Base-by-base conservation (phyloP, 2,888 invertebrate species). In the Diogma glabrata region DNA sequence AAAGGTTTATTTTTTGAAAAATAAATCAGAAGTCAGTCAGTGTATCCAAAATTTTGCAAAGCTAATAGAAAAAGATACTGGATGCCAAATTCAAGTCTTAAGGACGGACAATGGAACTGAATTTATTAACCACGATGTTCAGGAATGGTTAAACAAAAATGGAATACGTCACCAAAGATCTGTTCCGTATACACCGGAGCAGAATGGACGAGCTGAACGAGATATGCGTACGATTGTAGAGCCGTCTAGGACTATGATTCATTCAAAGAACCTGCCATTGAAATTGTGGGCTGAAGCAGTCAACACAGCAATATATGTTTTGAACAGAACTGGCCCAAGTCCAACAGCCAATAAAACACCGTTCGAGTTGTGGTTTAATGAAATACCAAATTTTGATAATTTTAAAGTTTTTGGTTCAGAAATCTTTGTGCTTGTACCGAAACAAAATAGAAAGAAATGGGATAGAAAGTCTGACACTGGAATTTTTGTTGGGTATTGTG, bases 231-330 rank as follows among this genome's bases (percentile, higher is more conserved):
- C n/a, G 3, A 36, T 36, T 14, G 36, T 8, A n/a, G 36, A 36
- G 7, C 14, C 36, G 10, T 52, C 56, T 10, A 51, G 57, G 38
- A 47, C 57, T 8, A 54, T 56, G 53, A 22, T 55, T 9, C 51
- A 54, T 52, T 49, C 51, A 8, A 52, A 50, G 49, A 58, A 58
- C 0, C 19, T 62, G 7, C 65, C 36, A 7, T 16, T 38, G 9
- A 38, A 38, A 10, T 38, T 38, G 16, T 38, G 38, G 38, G 38
- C 38, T n/a, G 67, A 69, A 57, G 67, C 66, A 1, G 60, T 65
- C 0, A 58, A 60, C 10, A 61, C 59, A 52, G 61, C 62, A 8
- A 57, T 59, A 0, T 64, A 63, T 51, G 49, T 63, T 16, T 49
- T 65, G 2, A 65, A 65, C 46, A 52, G 63, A 30, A 62, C 51